phyloP scores from a whole-genome alignment of 2,797 vertebrate genomes.

The Rallus crepitans region DNA sequence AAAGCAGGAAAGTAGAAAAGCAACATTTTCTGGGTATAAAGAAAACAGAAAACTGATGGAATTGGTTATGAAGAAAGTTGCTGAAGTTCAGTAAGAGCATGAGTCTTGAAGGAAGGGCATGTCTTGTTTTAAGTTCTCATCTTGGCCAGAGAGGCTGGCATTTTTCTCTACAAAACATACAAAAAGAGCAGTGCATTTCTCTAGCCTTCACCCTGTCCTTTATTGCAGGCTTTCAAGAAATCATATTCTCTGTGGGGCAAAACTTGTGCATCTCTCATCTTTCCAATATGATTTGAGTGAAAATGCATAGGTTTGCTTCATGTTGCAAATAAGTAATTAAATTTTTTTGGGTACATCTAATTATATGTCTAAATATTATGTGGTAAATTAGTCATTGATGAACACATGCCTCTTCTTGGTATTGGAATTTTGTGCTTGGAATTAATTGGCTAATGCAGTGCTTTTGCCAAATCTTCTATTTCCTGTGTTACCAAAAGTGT shows the following conservation, averaged over 20 bases:
- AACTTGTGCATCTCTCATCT: not conserved
- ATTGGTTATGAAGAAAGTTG: not conserved
- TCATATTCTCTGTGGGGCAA: not conserved
- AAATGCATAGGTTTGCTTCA: not conserved
- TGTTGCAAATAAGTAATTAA: not conserved
- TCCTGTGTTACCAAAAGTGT: not conserved
- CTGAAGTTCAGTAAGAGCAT: not conserved
- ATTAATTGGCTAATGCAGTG: not conserved
- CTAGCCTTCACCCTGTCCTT: not conserved
- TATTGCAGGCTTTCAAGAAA: not conserved
- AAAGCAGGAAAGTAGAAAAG: not conserved
- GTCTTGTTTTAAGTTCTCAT: not conserved
- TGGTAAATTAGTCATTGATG: not conserved
- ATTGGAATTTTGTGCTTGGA: conserved; percentile 3
- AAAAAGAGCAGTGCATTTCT: not conserved
- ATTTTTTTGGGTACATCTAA: not conserved
- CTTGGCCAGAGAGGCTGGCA: not conserved
- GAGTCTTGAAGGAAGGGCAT: not conserved
- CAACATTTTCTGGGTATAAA: not conserved
- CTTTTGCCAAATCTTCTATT: not conserved
- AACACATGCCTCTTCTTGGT: not conserved
- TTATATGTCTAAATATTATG: not conserved
- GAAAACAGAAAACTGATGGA: not conserved
- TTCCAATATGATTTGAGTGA: not conserved
- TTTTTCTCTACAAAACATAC: not conserved